A percentile compares a stretch with the other conserved stretches of the same genome.
Evolutionary conservation across 2,797 vertebrate genomes (phyloP).

Genomic region (Intellagama lesueurii): DNA sequence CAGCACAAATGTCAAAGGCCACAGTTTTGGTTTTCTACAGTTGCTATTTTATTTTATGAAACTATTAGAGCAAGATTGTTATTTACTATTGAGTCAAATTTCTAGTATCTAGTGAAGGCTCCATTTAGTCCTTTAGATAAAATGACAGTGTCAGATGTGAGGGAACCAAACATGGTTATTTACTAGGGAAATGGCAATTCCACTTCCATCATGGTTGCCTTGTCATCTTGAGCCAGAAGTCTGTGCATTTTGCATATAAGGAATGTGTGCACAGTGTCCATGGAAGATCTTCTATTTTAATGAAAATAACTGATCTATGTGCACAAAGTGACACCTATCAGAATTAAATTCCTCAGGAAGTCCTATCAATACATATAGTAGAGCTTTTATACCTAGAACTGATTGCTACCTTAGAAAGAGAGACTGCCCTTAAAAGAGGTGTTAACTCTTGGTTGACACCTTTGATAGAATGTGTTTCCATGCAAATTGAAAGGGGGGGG

Average conservation of each 20-base stretch:
- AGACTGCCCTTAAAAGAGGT: neutral
- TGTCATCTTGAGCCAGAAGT: neutral
- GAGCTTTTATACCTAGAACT: neutral
- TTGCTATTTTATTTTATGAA: neutral
- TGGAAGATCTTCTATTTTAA: neutral
- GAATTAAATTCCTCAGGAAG: too few species aligned
- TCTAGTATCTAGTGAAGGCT: neutral
- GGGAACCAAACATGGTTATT: neutral
- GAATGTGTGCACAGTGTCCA: neutral
- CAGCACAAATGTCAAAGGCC: neutral
- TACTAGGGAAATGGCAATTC: neutral
- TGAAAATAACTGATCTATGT: neutral
- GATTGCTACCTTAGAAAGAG: neutral
- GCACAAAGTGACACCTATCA: neutral
- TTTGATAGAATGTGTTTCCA: neutral
- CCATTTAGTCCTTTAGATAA: neutral
- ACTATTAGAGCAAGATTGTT: neutral
- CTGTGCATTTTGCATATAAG: neutral
- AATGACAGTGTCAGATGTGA: neutral
- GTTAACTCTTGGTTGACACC: neutral
- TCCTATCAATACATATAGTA: neutral
- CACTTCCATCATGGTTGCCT: neutral
- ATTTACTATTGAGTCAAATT: conserved; percentile 1
- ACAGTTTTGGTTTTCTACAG: neutral
- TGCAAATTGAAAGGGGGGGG: neutral